Percentiles rank a stretch among this genome's conserved stretches.
Evolutionary conservation across 2,888 invertebrate species (phyloP).

Genomic region (Dusona sp.): DNA sequence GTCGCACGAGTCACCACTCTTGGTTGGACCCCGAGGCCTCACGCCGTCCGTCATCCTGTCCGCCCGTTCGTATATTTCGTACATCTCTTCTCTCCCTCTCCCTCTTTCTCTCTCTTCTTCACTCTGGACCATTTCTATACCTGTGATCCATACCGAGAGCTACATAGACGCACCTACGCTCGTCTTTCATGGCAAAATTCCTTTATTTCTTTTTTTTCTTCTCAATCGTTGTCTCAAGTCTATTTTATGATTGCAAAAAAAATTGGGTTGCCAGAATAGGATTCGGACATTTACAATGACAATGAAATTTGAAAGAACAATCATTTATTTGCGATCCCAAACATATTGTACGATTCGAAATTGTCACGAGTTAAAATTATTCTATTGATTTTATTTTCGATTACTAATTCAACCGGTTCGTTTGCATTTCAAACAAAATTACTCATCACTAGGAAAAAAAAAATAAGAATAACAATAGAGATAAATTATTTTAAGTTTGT

Average conservation of each 20-base stretch:
- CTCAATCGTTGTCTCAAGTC: conserved; percentile 5
- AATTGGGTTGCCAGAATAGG: conserved; percentile 34
- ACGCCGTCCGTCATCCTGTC: conserved; percentile 83
- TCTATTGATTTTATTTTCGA: too few species aligned
- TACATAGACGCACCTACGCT: conserved; percentile 55
- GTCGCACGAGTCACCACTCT: conserved; percentile 83
- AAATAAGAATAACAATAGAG: neutral
- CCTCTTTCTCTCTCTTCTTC: conserved; percentile 27
- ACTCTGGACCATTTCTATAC: conserved; percentile 39
- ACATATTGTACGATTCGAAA: neutral
- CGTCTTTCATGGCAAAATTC: conserved; percentile 43
- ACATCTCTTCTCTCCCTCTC: conserved; percentile 60
- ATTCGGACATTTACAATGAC: conserved; percentile 7
- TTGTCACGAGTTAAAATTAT: neutral
- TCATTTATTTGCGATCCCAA: neutral
- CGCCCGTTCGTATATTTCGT: conserved; percentile 82
- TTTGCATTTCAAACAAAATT: too few species aligned
- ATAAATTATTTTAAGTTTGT: too few species aligned
- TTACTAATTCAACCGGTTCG: too few species aligned
- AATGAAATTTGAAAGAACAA: neutral
- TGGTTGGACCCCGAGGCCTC: conserved; percentile 80
- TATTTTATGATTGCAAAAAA: conserved; percentile 31
- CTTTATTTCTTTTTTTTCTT: conserved; percentile 11
- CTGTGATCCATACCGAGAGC: conserved; percentile 53
- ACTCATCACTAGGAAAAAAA: neutral